Conservation (phyloP, 2,113 vertebrate species). For the Zeus faber region DNA sequence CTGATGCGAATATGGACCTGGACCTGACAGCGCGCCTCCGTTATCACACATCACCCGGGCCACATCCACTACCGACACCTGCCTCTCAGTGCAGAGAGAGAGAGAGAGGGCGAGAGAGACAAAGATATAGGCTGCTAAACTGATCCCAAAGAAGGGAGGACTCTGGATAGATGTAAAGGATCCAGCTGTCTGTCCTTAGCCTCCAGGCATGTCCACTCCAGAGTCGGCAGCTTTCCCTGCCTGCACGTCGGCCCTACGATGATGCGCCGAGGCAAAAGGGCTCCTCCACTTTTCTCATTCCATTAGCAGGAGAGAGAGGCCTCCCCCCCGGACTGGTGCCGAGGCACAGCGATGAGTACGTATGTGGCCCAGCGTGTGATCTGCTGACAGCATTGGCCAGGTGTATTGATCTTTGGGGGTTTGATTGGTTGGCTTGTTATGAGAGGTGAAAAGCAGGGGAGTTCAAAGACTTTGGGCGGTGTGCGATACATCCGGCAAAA, state of each 20-base stretch:
- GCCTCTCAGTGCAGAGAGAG: constrained; percentile 56
- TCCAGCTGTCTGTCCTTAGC: constrained; percentile 64
- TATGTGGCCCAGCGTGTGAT: constrained; percentile 27
- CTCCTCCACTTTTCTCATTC: constrained; percentile 63
- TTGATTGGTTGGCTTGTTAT: constrained; percentile 21
- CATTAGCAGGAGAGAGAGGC: constrained; percentile 50
- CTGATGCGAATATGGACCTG: constrained; percentile 67
- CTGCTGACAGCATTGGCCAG: constrained; percentile 40
- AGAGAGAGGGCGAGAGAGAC: constrained; percentile 40
- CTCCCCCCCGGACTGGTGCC: constrained; percentile 23
- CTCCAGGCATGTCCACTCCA: constrained; percentile 62
- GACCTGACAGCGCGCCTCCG: constrained; percentile 68
- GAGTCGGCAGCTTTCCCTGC: constrained; percentile 48
- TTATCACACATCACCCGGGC: constrained; percentile 67
- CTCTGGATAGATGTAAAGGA: constrained; percentile 53
- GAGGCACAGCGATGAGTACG: constrained; percentile 25
- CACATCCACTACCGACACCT: constrained; percentile 54
- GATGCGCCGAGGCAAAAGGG: constrained; percentile 38
- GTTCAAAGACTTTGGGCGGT: constrained; percentile 28
- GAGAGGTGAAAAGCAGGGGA: constrained; percentile 26
- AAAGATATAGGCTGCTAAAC: constrained; percentile 57
- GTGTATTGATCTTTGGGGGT: constrained; percentile 48
- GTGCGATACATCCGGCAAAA: too few relatives aligned
- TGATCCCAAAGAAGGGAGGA: constrained; percentile 61
- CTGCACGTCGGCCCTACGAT: constrained; percentile 30